These are phyloP conservation scores for Synergus gifuensis DNA, from an alignment of 2,888 invertebrate genomes.

Conservation along the genomic window DNA sequence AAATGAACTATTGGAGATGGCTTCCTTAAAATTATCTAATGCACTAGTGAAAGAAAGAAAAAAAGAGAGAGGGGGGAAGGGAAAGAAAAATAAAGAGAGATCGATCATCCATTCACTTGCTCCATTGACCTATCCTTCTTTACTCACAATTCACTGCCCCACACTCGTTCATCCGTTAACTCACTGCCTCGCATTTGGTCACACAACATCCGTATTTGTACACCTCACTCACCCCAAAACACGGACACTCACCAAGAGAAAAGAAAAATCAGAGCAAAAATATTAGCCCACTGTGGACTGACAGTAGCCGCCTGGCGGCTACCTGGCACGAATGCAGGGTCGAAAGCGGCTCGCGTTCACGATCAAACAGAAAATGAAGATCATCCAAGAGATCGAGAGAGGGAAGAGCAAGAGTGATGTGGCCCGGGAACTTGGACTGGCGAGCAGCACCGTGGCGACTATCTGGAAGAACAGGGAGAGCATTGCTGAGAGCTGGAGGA, in stretches of 20 bases:
- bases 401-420: conserved; percentile 82
- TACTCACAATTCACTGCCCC: conserved; percentile 59
- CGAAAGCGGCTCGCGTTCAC: conserved; percentile 82
- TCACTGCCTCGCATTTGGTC: conserved; percentile 61
- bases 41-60: conserved; percentile 40
- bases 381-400: conserved; percentile 81
- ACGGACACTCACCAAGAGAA: conserved; percentile 61
- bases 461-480: conserved; percentile 81
- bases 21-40: conserved; percentile 48
- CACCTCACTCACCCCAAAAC: conserved; percentile 44
- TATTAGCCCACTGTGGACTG: conserved; percentile 61
- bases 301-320: conserved; percentile 60
- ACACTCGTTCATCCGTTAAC: conserved; percentile 58
- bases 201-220: conserved; percentile 48
- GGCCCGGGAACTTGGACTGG: conserved; percentile 80
- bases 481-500: conserved; percentile 77
- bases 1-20: conserved; percentile 56
- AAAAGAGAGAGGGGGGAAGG: background rate
- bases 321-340: conserved; percentile 77
- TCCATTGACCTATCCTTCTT: conserved; percentile 42
- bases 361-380: conserved; percentile 82
- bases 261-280: conserved; percentile 57
- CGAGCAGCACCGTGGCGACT: conserved; percentile 81
- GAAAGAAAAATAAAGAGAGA: conserved; percentile 46
- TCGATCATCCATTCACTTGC: conserved; percentile 42